Percentiles rank a stretch among this genome's conserved stretches.
Evolutionary conservation across 2,113 vertebrate species (phyloP).

Genomic region (Xenopus tropicalis): DNA sequence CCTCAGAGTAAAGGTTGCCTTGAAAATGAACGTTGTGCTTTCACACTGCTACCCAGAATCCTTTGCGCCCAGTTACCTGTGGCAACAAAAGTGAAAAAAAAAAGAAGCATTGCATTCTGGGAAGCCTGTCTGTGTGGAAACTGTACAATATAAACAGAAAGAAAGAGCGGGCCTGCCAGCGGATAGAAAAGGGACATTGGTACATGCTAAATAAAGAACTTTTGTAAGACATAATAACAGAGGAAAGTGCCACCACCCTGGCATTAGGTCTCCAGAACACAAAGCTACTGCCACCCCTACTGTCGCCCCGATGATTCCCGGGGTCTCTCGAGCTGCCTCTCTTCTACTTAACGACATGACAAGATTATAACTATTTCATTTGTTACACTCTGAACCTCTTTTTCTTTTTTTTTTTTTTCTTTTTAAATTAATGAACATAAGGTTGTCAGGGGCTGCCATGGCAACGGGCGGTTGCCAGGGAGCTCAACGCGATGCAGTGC

Average conservation of each 20-base stretch:
- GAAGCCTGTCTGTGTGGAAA: neutral
- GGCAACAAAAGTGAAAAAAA: too few species aligned
- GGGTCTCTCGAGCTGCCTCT: neutral
- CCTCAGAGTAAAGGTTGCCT: neutral
- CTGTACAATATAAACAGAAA: neutral
- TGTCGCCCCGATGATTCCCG: constrained; percentile 2
- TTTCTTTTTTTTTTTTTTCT: constrained; percentile 14
- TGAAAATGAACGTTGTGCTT: neutral
- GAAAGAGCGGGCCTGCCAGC: neutral
- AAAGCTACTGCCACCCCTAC: constrained; percentile 24
- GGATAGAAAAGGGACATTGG: neutral
- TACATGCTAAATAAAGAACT: constrained; percentile 23
- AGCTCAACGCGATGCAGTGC: constrained; percentile 53
- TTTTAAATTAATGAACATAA: constrained; percentile 63
- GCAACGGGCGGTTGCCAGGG: constrained; percentile 55
- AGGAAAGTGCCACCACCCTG: constrained; percentile 1
- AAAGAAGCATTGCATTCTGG: neutral
- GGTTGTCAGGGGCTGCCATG: constrained; percentile 60
- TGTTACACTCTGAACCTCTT: constrained; percentile 53
- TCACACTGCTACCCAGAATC: constrained; percentile 3
- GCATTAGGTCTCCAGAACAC: constrained; percentile 26
- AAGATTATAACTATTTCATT: constrained; percentile 62
- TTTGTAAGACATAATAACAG: constrained; percentile 7
- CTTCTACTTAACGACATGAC: constrained; percentile 56
- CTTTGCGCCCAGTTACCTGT: neutral